These are phyloP conservation scores for Corythucha ciliata DNA, from an alignment of 2,888 invertebrate genomes.

Conservation along the genomic window DNA sequence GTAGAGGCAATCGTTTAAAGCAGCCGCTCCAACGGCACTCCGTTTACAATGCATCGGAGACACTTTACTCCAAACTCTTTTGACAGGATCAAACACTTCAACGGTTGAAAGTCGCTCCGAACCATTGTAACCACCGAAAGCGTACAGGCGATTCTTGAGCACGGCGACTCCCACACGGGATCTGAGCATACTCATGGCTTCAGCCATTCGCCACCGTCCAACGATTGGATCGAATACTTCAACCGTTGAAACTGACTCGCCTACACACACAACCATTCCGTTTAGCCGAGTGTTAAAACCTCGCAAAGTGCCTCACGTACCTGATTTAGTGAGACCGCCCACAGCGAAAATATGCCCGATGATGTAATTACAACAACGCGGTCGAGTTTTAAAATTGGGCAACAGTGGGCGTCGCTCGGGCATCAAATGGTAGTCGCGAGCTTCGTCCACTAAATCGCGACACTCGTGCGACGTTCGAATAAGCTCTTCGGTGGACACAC, in stretches of 20 bases:
- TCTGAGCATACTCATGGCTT: constrained; percentile 74
- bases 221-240: constrained; percentile 68
- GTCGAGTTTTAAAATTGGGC: constrained; percentile 65
- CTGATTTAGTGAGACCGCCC: constrained; percentile 73
- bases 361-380: constrained; percentile 61
- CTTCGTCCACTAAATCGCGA: constrained; percentile 75
- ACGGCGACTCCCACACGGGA: constrained; percentile 79
- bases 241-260: constrained; percentile 72
- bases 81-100: constrained; percentile 69
- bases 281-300: not conserved
- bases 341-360: constrained; percentile 78
- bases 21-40: constrained; percentile 72
- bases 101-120: constrained; percentile 70
- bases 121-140: constrained; percentile 80
- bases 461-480: constrained; percentile 69
- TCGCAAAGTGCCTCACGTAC: constrained; percentile 40
- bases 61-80: constrained; percentile 64
- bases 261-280: constrained; percentile 39
- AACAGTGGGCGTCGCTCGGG: constrained; percentile 70
- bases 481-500: constrained; percentile 67
- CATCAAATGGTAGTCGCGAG: constrained; percentile 77
- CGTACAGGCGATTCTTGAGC: constrained; percentile 63
- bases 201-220: constrained; percentile 63
- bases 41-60: constrained; percentile 70
- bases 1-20: constrained; percentile 68